A percentile compares a stretch with the other conserved stretches of the same genome.
phyloP scores from a whole-genome alignment of 2,113 vertebrate genomes.

The Piprites chloris region DNA sequence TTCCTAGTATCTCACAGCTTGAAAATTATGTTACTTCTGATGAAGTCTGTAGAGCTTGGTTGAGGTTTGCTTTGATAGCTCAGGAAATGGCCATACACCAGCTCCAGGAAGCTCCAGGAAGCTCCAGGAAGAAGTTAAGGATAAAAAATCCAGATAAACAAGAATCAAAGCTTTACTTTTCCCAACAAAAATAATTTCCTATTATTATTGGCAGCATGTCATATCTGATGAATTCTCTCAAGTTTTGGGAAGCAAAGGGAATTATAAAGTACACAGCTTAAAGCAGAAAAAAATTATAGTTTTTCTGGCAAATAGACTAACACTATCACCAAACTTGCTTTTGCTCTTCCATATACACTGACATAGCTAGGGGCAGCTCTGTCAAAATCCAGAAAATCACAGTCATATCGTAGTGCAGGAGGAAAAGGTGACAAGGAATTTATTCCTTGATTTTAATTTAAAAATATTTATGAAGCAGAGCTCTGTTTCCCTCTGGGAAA shows the following conservation, averaged over 20 bases:
- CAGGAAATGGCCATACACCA: neutral
- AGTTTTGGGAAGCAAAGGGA: neutral
- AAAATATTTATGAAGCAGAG: neutral
- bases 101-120: neutral
- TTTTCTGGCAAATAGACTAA: neutral
- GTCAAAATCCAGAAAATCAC: neutral
- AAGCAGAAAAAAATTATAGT: neutral
- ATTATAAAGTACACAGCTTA: neutral
- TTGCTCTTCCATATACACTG: neutral
- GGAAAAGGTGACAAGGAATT: neutral
- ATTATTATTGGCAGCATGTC: neutral
- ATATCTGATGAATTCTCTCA: neutral
- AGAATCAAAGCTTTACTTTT: neutral
- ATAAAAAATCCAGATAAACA: neutral
- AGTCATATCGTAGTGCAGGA: neutral
- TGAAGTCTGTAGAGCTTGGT: neutral
- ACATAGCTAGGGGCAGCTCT: neutral
- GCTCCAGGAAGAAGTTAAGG: neutral
- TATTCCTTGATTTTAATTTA: neutral
- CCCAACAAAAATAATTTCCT: neutral
- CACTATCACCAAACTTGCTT: neutral
- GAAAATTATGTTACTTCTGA: neutral
- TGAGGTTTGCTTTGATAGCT: neutral
- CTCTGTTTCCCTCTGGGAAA: neutral
- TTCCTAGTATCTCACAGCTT: neutral